phyloP scores from a whole-genome alignment of 1,140 invertebrate genomes.

The Magallana gigas region DNA sequence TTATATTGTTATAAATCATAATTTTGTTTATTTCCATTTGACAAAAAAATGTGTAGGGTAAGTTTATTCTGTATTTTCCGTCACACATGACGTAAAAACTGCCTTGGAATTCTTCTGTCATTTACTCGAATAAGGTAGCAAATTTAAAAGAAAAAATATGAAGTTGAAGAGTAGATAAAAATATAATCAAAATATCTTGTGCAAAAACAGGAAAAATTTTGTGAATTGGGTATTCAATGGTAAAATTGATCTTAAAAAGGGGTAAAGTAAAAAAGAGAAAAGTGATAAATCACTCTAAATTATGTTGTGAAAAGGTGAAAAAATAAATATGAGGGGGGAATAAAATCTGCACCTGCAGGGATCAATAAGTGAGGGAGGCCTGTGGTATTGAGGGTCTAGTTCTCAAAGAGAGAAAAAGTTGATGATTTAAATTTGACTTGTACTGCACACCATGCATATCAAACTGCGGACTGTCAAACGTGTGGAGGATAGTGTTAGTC shows the following conservation, averaged over 20 bases:
- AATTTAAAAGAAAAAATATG: too few relatives aligned
- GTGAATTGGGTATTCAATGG: background rate
- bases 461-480: background rate
- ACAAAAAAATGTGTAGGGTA: too few relatives aligned
- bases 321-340: background rate
- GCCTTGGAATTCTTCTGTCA: too few relatives aligned
- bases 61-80: too few relatives aligned
- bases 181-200: background rate
- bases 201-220: background rate
- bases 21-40: too few relatives aligned
- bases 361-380: background rate
- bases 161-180: background rate
- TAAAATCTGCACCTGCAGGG: background rate
- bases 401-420: background rate
- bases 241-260: too few relatives aligned
- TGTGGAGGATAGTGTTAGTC: conserved; percentile 7
- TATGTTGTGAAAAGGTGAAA: background rate
- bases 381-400: background rate
- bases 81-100: too few relatives aligned
- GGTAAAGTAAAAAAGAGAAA: too few relatives aligned
- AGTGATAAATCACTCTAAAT: background rate
- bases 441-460: background rate
- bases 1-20: background rate
- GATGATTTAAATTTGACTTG: background rate
- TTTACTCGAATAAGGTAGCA: too few relatives aligned